Conservation (phyloP, 2,113 vertebrate genomes). For the Anoplopoma fimbria region DNA sequence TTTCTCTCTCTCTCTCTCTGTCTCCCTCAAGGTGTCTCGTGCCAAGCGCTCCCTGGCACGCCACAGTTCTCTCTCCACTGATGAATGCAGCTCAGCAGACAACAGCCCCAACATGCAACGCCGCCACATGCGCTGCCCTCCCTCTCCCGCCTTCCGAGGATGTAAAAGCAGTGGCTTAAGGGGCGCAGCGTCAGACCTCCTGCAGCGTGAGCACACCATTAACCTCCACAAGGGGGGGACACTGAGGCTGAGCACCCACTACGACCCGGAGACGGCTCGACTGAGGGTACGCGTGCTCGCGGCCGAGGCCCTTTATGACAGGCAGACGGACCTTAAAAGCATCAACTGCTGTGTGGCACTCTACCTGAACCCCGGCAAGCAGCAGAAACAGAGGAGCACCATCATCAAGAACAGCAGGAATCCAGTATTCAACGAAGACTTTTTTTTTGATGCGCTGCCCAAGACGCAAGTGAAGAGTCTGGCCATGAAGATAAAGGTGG, state of each 20-base stretch:
- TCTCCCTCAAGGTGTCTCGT: slow-evolving; percentile 84
- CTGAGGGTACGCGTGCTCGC: slow-evolving; percentile 89
- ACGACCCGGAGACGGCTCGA: slow-evolving; percentile 87
- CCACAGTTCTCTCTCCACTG: slow-evolving; percentile 93
- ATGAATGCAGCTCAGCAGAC: slow-evolving; percentile 93
- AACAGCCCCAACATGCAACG: slow-evolving; percentile 92
- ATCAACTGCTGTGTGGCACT: slow-evolving; percentile 97
- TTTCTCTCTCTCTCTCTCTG: background rate
- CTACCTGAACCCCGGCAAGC: slow-evolving; percentile 95
- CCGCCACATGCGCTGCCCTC: slow-evolving; percentile 83
- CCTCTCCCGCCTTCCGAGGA: slow-evolving; percentile 77
- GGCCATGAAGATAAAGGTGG: slow-evolving; percentile 95
- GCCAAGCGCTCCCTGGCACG: slow-evolving; percentile 91
- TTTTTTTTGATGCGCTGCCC: slow-evolving; percentile 94
- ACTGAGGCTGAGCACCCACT: slow-evolving; percentile 89
- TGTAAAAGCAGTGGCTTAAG: slow-evolving; percentile 55
- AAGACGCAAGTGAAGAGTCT: slow-evolving; percentile 88
- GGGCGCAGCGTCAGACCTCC: slow-evolving; percentile 55
- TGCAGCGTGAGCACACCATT: slow-evolving; percentile 85
- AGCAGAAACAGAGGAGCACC: slow-evolving; percentile 97
- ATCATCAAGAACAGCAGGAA: slow-evolving; percentile 97
- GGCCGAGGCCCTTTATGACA: slow-evolving; percentile 91
- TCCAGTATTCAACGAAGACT: slow-evolving; percentile 97
- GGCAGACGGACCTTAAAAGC: slow-evolving; percentile 88
- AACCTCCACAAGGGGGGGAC: slow-evolving; percentile 88